Base-by-base conservation (phyloP, 2,797 vertebrate species). In the Pseudochromis fuscus region DNA sequence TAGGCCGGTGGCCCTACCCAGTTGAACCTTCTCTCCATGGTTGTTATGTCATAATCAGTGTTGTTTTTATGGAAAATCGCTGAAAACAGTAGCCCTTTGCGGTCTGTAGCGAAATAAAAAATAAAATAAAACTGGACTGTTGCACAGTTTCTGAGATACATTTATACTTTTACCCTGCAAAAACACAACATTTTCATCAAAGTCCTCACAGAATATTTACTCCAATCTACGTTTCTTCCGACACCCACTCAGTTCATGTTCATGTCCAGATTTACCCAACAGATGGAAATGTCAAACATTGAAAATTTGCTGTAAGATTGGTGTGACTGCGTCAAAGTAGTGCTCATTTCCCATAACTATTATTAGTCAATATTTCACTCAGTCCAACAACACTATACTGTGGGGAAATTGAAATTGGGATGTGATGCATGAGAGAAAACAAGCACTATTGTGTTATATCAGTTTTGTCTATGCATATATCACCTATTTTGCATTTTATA, bases 241-340 rank as follows among this genome's bases (percentile, higher is more conserved):
- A 19, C 40, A 42, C 15, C 33, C 2, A 3, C 40, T n/a, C n/a
- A 3, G 7, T 19, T 13, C 5, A 35, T 53, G 25, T 55, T 31
- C 31, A 61, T 37, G 18, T 6, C 18, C 9, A 62, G 12, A 44
- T 52, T 25, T 42, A 58, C 18, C 24, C 23, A 63, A 12, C 45
- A 58, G 23, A 45, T 62, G 38, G 42, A 56, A 56, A 51, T 42
- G 18, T n/a, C 6, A n/a, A 35, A 44, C 38, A 7, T 11, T 13
- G 13, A 48, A 42, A 10, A 30, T 53, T 60, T 31, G 19, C 38
- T 40, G 48, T n/a, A 6, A 6, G 6, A 19, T 18, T 7, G 18
- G 7, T 42, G 18, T n/a, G 16, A 42, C 6, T 2, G 38, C 16
- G 7, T n/a, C 16, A 42, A 7, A 42, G 7, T 42, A 42, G 16